Evolutionary conservation across 1,140 invertebrate genomes (phyloP).

Genomic region (Rhagoletis pomonella): DNA sequence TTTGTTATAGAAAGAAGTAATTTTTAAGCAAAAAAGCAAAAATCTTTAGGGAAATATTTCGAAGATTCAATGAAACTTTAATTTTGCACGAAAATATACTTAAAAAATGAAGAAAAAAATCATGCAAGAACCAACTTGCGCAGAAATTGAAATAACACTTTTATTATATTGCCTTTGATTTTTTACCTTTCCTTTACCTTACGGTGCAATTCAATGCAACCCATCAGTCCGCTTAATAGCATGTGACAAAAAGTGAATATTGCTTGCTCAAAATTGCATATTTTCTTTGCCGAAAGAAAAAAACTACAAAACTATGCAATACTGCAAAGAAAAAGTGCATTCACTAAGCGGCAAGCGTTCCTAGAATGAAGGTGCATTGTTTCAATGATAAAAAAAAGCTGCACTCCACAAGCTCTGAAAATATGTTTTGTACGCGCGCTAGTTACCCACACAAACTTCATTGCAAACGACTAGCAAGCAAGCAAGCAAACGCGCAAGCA

Average conservation of each 20-base stretch:
- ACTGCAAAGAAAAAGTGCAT: not conserved
- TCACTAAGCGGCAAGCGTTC: not conserved
- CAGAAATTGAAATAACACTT: too few relatives aligned
- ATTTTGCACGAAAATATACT: too few relatives aligned
- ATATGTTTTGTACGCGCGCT: not conserved
- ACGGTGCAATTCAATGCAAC: not conserved
- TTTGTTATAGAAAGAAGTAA: too few relatives aligned
- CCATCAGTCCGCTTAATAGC: not conserved
- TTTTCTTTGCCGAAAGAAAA: not conserved
- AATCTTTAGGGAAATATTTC: too few relatives aligned
- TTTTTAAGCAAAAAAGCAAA: too few relatives aligned
- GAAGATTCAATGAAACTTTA: too few relatives aligned
- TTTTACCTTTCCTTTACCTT: too few relatives aligned
- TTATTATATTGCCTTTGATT: too few relatives aligned
- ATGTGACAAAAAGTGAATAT: slow-evolving; percentile 9
- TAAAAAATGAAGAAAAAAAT: too few relatives aligned
- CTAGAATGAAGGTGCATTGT: slow-evolving; percentile 1
- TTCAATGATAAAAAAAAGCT: not conserved
- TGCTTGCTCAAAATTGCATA: not conserved
- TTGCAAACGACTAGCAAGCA: not conserved
- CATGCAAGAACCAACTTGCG: too few relatives aligned
- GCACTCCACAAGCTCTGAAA: not conserved
- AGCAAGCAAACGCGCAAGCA: too few relatives aligned
- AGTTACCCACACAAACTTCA: not conserved
- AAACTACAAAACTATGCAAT: not conserved